A percentile compares a stretch with the other conserved stretches of the same genome.
phyloP scores from a whole-genome alignment of 2,113 vertebrate genomes.

The Condylura cristata region DNA sequence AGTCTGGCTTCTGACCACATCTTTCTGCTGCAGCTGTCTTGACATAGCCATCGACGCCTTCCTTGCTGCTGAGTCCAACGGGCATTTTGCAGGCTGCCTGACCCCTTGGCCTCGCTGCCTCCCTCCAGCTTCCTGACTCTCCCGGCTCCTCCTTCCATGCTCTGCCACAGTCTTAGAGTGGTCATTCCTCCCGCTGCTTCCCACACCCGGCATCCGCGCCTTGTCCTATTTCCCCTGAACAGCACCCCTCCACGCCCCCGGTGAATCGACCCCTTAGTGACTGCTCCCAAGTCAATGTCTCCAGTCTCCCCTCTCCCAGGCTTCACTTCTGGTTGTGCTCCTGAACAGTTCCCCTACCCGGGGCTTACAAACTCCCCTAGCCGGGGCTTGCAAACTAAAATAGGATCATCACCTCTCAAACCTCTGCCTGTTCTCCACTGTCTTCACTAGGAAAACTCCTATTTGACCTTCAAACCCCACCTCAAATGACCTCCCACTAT shows the following conservation, averaged over 20 bases:
- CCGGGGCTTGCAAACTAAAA: background rate
- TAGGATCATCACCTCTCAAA: background rate
- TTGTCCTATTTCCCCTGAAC: background rate
- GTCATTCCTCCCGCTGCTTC: background rate
- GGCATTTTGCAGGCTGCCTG: background rate
- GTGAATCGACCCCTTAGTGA: background rate
- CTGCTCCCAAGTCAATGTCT: background rate
- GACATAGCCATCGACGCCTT: slow-evolving; percentile 39
- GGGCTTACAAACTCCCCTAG: background rate
- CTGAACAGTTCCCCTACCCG: background rate
- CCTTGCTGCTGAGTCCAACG: background rate
- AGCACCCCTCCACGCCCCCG: no score
- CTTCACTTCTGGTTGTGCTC: background rate
- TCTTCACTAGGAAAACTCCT: slow-evolving; percentile 30
- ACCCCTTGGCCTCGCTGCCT: background rate
- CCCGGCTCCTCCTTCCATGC: background rate
- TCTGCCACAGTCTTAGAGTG: background rate
- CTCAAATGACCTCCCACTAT: background rate
- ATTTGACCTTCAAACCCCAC: slow-evolving; percentile 26
- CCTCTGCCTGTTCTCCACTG: background rate
- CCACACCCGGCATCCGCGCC: background rate
- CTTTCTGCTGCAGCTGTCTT: slow-evolving; percentile 29
- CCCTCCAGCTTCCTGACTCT: background rate
- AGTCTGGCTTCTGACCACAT: slow-evolving; percentile 51
- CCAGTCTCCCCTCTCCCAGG: background rate